Percentiles rank a stretch among this genome's conserved stretches.
These are phyloP conservation scores for Urocyon cinereoargenteus DNA, from an alignment of 2,797 vertebrate genomes.

Conservation along the genomic window DNA sequence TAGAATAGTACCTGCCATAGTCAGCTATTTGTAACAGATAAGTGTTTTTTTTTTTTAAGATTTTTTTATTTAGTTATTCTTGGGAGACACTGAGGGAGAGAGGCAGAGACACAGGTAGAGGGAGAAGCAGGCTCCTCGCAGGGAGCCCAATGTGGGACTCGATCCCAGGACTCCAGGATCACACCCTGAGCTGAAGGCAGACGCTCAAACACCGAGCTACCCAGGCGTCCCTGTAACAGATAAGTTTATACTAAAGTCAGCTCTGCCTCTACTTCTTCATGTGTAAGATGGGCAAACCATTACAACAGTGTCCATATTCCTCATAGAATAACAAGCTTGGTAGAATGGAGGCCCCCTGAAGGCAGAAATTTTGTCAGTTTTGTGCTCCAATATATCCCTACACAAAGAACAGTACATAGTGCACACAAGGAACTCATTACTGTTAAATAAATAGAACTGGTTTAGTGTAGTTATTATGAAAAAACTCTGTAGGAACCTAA, in stretches of 20 bases:
- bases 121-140: too few species aligned
- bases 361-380: not conserved
- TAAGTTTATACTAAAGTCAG: not conserved
- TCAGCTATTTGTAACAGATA: not conserved
- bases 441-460: not conserved
- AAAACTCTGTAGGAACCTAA: not conserved
- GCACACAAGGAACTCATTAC: not conserved
- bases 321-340: not conserved
- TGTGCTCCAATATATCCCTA: not conserved
- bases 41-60: too few species aligned
- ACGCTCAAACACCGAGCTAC: too few species aligned
- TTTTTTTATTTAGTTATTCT: too few species aligned
- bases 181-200: too few species aligned
- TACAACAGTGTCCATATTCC: not conserved
- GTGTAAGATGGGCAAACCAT: not conserved
- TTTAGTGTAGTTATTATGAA: not conserved
- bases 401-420: not conserved
- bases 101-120: too few species aligned
- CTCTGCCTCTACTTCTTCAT: not conserved
- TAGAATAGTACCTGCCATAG: not conserved
- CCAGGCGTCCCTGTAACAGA: not conserved
- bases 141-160: too few species aligned
- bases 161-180: too few species aligned
- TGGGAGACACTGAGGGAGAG: too few species aligned
- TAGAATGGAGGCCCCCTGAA: not conserved